Evolutionary conservation across 2,113 vertebrate genomes (phyloP).

Genomic region (Hemicordylus capensis): DNA sequence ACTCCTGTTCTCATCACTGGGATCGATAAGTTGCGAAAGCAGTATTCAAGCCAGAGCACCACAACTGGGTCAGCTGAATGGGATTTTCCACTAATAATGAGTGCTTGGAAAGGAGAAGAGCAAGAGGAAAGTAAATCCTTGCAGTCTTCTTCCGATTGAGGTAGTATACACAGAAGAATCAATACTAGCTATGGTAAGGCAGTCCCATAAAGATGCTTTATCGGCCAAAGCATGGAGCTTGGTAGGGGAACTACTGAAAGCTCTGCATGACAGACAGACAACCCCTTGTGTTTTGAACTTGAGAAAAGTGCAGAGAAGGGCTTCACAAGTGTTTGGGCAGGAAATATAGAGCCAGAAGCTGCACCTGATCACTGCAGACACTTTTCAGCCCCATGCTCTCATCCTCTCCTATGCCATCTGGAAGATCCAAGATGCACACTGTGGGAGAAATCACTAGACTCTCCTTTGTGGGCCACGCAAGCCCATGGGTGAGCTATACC

Average conservation of each 20-base stretch:
- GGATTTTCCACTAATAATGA: constrained; percentile 11
- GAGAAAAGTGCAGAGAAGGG: background rate
- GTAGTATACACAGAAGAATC: background rate
- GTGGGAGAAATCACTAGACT: background rate
- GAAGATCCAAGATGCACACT: too few relatives aligned
- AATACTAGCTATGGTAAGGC: constrained; percentile 6
- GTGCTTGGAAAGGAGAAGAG: background rate
- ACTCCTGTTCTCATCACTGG: background rate
- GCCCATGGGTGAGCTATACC: background rate
- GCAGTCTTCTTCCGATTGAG: background rate
- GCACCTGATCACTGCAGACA: background rate
- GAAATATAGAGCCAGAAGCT: background rate
- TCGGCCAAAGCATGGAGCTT: background rate
- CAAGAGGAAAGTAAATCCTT: background rate
- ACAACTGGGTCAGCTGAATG: background rate
- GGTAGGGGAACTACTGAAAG: background rate
- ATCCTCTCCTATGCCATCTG: background rate
- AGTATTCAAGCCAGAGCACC: background rate
- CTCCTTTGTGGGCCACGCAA: background rate
- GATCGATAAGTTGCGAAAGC: background rate
- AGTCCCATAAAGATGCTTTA: constrained; percentile 20
- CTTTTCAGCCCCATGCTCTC: background rate
- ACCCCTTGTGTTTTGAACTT: background rate
- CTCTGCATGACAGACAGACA: background rate
- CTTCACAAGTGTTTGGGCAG: background rate